phyloP scores from a whole-genome alignment of 2,113 vertebrate genomes.

The Ptyas mucosa region DNA sequence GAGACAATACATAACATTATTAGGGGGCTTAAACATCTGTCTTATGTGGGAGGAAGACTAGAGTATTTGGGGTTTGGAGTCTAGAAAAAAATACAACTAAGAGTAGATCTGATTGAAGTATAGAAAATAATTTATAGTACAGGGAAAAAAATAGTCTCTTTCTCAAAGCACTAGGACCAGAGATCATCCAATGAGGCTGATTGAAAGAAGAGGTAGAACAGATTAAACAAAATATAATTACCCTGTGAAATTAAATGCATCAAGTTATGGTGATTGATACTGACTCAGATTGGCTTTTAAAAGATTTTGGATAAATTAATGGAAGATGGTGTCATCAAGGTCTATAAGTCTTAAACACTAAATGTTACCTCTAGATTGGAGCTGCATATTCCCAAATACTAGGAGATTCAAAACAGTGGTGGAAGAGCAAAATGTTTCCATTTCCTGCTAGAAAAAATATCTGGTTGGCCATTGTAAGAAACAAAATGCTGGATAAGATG shows the following conservation, averaged over 20 bases:
- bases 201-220: not conserved
- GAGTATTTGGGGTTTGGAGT: not conserved
- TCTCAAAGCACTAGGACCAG: not conserved
- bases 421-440: not conserved
- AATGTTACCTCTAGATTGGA: not conserved
- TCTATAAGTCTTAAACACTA: not conserved
- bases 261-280: not conserved
- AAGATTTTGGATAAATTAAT: not conserved
- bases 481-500: not conserved
- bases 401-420: not conserved
- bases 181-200: not conserved
- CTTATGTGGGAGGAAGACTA: not conserved
- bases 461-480: not conserved
- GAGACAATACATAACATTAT: not conserved
- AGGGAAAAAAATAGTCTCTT: not conserved
- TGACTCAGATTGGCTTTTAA: not conserved
- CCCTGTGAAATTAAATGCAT: not conserved
- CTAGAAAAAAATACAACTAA: not conserved
- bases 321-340: not conserved
- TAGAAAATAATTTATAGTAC: not conserved
- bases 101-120: not conserved
- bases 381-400: not conserved
- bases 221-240: not conserved
- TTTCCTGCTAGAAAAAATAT: not conserved
- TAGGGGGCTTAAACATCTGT: not conserved